phyloP scores from a whole-genome alignment of 2,113 vertebrate species.

The Calyptommatus sinebrachiatus region DNA sequence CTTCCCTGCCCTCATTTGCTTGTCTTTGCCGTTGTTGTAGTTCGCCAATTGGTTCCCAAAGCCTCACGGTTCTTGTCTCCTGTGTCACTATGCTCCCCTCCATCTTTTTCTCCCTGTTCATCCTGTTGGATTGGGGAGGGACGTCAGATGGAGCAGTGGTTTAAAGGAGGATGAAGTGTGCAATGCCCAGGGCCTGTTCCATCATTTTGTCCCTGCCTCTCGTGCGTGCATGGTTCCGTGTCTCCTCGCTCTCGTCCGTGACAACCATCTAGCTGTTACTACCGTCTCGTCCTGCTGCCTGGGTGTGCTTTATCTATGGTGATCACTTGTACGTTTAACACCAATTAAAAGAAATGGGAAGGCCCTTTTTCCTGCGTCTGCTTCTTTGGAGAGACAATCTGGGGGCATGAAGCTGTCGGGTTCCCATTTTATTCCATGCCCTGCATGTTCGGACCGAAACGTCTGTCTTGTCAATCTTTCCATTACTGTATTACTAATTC shows the following conservation, averaged over 20 bases:
- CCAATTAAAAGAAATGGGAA: slow-evolving; percentile 84
- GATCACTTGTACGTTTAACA: slow-evolving; percentile 78
- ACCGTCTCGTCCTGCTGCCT: slow-evolving; percentile 67
- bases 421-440: not conserved
- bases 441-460: not conserved
- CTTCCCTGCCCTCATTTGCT: slow-evolving; percentile 53
- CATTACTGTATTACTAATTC: no score
- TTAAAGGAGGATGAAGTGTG: not conserved
- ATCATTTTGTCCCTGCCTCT: slow-evolving; percentile 30
- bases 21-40: slow-evolving; percentile 61
- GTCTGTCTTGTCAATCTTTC: not conserved
- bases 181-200: slow-evolving; percentile 4
- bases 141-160: no score
- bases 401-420: not conserved
- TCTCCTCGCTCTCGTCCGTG: slow-evolving; percentile 57
- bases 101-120: slow-evolving; percentile 53
- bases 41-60: slow-evolving; percentile 66
- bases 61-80: slow-evolving; percentile 68
- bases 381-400: slow-evolving; percentile 41
- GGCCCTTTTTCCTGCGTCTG: slow-evolving; percentile 70
- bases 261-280: slow-evolving; percentile 65
- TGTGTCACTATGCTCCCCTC: slow-evolving; percentile 41
- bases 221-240: slow-evolving; percentile 42
- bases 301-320: slow-evolving; percentile 79
- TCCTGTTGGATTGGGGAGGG: slow-evolving; percentile 60